Evolutionary conservation across 1,140 invertebrate species (phyloP), one percentile per base, ranked within the genome.

Genomic region (Anastatus disparis): DNA sequence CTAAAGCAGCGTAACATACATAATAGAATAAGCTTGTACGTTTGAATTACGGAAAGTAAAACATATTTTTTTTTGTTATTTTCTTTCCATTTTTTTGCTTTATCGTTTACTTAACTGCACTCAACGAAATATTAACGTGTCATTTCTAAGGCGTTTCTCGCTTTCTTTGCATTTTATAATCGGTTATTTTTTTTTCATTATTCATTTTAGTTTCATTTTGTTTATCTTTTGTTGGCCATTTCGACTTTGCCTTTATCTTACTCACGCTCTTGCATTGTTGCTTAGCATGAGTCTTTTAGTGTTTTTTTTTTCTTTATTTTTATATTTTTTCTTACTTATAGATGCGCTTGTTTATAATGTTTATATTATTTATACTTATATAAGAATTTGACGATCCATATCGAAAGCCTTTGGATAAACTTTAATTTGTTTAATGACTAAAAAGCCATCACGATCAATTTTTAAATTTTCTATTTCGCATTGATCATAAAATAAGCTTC

Each of bases 311-410:
- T 17, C 24, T 12, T 56, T 38, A 13, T n/a, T 35, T 24, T 12
- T 27, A 15, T 44, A 9, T 64, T 42, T 65, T 31, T 4, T 9
- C 50, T 67, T 48, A 27, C 15, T 29, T 27, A 50, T 4, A 67
- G 42, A 59, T 59, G 44, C 40, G 46, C 53, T 56, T 66, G 59
- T 59, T 17, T 58, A 46, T 46, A 67, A 44, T 66, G 56, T 56
- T 66, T 66, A 66, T 66, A 66, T 24, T 58, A 66, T 56, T 55
- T 66, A 44, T 42, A 64, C 24, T 52, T 53, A n/a, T 38, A 35
- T 48, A 26, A 58, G 7, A 42, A 56, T 8, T 31, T 22, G 26
- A 29, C 38, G 38, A 38, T 55, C 50, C 20, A 38, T 52, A 26
- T 15, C 38, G 17, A 56, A 66, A 20, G 24, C 12, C 8, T 40